These are phyloP conservation scores for Otus scops DNA, from an alignment of 2,797 vertebrate genomes.

Conservation along the genomic window DNA sequence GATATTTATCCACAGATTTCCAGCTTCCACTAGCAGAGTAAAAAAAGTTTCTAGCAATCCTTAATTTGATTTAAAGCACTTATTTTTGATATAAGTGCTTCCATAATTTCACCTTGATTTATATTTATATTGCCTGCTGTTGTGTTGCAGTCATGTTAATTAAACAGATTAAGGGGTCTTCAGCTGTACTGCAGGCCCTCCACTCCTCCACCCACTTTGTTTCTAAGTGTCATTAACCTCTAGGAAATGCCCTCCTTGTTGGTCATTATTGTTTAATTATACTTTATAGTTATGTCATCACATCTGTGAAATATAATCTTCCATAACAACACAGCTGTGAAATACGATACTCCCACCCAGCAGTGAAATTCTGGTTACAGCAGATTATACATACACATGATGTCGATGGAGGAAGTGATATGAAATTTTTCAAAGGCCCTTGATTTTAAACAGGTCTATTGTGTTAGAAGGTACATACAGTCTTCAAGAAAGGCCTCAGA, in stretches of 20 bases:
- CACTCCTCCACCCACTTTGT: background rate
- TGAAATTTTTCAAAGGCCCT: background rate
- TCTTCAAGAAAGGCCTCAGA: background rate
- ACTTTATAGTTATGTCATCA: slow-evolving; percentile 21
- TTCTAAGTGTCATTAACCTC: slow-evolving; percentile 33
- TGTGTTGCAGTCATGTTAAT: background rate
- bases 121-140: background rate
- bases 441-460: background rate
- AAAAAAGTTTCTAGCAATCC: background rate
- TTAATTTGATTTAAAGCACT: slow-evolving; percentile 6
- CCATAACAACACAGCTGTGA: slow-evolving; percentile 28
- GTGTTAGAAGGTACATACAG: background rate
- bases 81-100: background rate
- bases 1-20: background rate
- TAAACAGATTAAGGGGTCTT: background rate
- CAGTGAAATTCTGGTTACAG: background rate
- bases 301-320: slow-evolving; percentile 23
- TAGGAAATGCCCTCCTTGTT: slow-evolving; percentile 30
- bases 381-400: background rate
- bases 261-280: slow-evolving; percentile 29
- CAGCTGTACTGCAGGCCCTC: background rate
- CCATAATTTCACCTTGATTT: background rate
- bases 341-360: background rate
- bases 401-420: background rate
- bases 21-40: background rate